Evolutionary conservation across 2,113 vertebrate species (phyloP), one percentile per base, ranked within the genome.

Genomic region (Pontoporia blainvillei): DNA sequence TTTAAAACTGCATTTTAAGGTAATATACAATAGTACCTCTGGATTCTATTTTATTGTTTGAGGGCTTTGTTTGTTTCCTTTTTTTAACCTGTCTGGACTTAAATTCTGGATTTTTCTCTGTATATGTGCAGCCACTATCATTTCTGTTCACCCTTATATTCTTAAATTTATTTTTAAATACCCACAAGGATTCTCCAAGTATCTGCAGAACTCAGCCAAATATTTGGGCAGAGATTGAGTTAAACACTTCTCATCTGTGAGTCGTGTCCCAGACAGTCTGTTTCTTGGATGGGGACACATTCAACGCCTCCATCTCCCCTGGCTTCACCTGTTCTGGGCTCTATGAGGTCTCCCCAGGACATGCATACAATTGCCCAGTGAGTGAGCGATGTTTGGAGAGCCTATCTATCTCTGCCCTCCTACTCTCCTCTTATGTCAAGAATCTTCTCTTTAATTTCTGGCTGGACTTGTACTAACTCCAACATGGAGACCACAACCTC

Each of bases 291-390:
- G 8, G 15, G 31, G 44, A 44, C 72, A 49, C 8, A 3, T 49
- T 75, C 2, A 3, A 20, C 15, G 29, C 44, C 72, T 46, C 72
- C 1, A 1, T 6, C 8, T 20, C 41, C 8, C 8, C 15, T 49
- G 72, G 20, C 44, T 34, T 75, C 72, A 46, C 72, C 72, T 75
- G 41, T 34, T 34, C 72, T 34, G 44, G 15, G 15, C 0, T 0
- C 44, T 75, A 13, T 10, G 14, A 34, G 15, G 29, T 31, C 15
- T 29, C 15, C 8, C 15, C 44, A 6, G 44, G 44, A 2, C 44
- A 18, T 5, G 27, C 14, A 7, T 75, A 46, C 0, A 4, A 41
- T 1, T 46, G 15, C 27, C 27, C 44, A 49, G 27, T 6, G 4
- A 75, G 27, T 15, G 10, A 31, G 18, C 2, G 27, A 31, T 46